Base-by-base conservation (phyloP, 2,797 vertebrate genomes). In the Danionella dracula region DNA sequence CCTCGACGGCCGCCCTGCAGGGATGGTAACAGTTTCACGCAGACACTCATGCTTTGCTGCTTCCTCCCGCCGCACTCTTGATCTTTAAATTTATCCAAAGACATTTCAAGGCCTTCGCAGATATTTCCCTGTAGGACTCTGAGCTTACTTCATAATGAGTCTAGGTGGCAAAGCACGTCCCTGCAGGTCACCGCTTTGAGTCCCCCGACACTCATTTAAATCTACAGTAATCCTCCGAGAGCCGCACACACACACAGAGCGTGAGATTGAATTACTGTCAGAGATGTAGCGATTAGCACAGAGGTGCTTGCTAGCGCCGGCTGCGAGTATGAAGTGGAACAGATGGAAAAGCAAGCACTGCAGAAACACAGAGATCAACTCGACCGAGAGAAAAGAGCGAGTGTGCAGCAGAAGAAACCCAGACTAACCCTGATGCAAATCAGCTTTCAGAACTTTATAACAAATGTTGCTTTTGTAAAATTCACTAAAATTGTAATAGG, bases 211-310 rank as follows among this genome's bases (percentile, higher is more conserved):
- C 20, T 51, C 21, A 10, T 23, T 37, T 53, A 23, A 27, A 27
- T 27, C 3, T 27, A 27, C 23, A 50, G 40, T 69, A 66, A 72
- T 69, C 56, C 66, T 45, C 38, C 5, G 7, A 31, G 20, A 34
- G 23, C 58, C 15, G 32, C 23, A 12, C 21, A 37, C 50, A 37
- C 37, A 37, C 38, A n/a, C 57, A 38, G 23, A 38, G 38, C 31
- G 34, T n/a, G 29, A 20, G 29, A 67, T 57, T 67, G 57, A 70
- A 70, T 58, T 34, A 70, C 70, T 21, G 62, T 19, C 38, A 15
- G 16, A 54, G 65, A 65, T 56, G 60, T 68, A 71, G 60, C 49
- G 48, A 62, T 68, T 60, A 65, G 55, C 21, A 2, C 35, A 23
- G 56, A 38, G 19, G 13, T 17, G 23, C 54, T 59, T 23, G 7